Conservation (phyloP, 2,797 vertebrate species). For the Cygnus olor region DNA sequence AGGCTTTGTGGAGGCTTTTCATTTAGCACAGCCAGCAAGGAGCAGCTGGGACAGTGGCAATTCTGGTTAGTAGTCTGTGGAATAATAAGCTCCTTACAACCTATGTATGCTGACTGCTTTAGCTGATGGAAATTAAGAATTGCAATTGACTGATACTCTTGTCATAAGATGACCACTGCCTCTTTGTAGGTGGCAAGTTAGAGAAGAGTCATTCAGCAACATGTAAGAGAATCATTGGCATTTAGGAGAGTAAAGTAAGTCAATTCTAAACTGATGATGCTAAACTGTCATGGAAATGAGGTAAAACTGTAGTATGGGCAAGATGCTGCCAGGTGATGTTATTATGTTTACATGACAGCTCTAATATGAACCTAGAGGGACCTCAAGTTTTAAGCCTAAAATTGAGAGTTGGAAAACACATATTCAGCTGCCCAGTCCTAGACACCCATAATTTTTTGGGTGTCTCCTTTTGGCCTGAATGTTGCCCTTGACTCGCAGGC, state of each 20-base stretch:
- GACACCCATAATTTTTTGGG: background rate
- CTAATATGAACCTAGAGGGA: background rate
- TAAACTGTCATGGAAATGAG: background rate
- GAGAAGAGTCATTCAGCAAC: slow-evolving; percentile 5
- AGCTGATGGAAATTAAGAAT: background rate
- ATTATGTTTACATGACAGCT: background rate
- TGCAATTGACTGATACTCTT: background rate
- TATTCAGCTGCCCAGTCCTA: background rate
- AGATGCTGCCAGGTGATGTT: background rate
- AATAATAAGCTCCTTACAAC: background rate
- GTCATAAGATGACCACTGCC: background rate
- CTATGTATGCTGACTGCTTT: background rate
- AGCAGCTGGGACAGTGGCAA: background rate
- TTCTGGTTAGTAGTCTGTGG: background rate
- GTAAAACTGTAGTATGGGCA: background rate
- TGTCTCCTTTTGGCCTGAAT: background rate
- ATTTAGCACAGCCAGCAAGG: background rate
- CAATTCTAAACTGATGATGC: background rate
- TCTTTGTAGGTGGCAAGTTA: background rate
- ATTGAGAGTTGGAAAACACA: background rate
- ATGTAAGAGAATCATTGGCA: fast-evolving
- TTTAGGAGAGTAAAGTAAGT: background rate
- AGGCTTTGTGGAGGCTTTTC: background rate
- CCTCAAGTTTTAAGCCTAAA: background rate
- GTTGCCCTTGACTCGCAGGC: background rate